Percentiles rank a stretch among this genome's conserved stretches.
Conservation (phyloP, 2,797 vertebrate genomes). For the Tapera naevia region DNA sequence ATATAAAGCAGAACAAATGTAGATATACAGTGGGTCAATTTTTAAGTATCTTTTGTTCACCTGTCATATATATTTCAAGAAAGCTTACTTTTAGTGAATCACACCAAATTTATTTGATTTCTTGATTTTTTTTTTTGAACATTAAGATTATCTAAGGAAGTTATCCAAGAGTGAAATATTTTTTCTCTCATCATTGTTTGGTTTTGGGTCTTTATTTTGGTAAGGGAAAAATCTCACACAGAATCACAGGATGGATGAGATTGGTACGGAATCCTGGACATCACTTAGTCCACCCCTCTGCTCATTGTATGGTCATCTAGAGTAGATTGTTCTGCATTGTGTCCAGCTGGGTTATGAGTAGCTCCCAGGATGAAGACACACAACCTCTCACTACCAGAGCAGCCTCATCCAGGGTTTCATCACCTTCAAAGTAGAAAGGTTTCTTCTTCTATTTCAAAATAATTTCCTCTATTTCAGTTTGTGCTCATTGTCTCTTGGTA, state of each 20-base stretch:
- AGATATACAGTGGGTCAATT: background rate
- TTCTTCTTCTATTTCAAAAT: background rate
- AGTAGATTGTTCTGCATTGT: background rate
- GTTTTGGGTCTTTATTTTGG: background rate
- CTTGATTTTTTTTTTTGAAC: background rate
- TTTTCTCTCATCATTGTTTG: background rate
- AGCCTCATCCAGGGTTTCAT: background rate
- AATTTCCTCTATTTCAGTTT: too few relatives aligned
- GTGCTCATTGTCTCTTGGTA: too few relatives aligned
- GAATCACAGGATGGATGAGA: background rate
- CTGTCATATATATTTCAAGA: background rate
- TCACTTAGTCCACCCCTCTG: too few relatives aligned
- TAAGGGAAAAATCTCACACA: background rate
- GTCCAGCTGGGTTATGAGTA: background rate
- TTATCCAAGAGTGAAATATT: background rate
- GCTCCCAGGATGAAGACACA: background rate
- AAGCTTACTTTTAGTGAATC: background rate
- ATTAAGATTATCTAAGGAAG: background rate
- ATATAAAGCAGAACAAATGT: background rate
- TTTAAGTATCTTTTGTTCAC: background rate
- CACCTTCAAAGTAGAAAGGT: background rate
- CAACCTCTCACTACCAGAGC: background rate
- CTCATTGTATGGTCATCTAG: too few relatives aligned
- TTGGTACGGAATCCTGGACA: background rate
- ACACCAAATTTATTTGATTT: background rate